A percentile compares a stretch with the other conserved stretches of the same genome.
phyloP scores from a whole-genome alignment of 2,888 invertebrate genomes.

The Axea sp. region DNA sequence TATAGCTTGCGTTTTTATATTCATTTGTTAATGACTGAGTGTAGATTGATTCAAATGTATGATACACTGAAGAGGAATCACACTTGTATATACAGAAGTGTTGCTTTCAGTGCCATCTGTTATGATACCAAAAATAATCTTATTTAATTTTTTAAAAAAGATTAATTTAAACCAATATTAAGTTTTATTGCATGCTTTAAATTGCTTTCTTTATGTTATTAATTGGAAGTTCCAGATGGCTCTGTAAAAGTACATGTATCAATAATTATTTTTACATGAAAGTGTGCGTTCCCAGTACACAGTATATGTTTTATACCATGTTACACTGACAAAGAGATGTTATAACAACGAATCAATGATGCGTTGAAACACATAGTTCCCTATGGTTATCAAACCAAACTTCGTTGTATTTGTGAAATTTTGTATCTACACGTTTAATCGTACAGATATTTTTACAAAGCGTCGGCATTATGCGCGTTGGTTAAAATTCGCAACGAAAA shows the following conservation, averaged over 20 bases:
- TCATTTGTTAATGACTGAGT: slow-evolving; percentile 36
- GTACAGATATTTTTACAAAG: slow-evolving; percentile 24
- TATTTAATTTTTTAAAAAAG: no score
- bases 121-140: not conserved
- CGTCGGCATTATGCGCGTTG: slow-evolving; percentile 3
- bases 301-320: slow-evolving; percentile 55
- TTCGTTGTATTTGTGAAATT: slow-evolving; percentile 41
- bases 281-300: slow-evolving; percentile 32
- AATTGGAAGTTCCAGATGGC: slow-evolving; percentile 2
- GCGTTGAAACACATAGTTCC: slow-evolving; percentile 44
- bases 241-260: slow-evolving; percentile 6
- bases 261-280: slow-evolving; percentile 48
- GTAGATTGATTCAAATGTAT: slow-evolving; percentile 42
- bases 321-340: slow-evolving; percentile 48
- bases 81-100: slow-evolving; percentile 30
- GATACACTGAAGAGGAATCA: slow-evolving; percentile 32
- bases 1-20: slow-evolving; percentile 39
- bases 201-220: not conserved
- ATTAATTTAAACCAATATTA: no score
- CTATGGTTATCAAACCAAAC: slow-evolving; percentile 39
- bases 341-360: slow-evolving; percentile 48
- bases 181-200: not conserved
- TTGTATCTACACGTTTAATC: slow-evolving; percentile 27
- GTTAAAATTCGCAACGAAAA: slow-evolving; percentile 9
- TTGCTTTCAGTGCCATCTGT: slow-evolving; percentile 22